phyloP scores from a whole-genome alignment of 1,140 invertebrate genomes.

The Drosophila burlai region DNA sequence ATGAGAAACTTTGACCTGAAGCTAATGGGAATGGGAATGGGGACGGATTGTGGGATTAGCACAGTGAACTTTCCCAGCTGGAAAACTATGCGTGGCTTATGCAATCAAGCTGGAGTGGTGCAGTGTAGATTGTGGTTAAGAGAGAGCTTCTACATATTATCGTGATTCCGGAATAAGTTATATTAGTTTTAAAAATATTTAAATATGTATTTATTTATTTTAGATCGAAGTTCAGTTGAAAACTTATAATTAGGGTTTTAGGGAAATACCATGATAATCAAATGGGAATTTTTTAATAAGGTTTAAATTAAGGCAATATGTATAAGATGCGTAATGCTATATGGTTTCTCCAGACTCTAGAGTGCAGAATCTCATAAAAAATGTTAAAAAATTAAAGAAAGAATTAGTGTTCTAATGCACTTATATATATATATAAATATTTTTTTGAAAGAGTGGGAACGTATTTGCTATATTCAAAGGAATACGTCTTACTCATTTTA shows the following conservation, averaged over 20 bases:
- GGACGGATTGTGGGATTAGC: conserved; percentile 8
- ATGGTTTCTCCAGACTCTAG: too few species aligned
- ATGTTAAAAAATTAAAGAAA: too few species aligned
- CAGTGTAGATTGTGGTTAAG: background rate
- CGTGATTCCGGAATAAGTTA: background rate
- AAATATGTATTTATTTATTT: background rate
- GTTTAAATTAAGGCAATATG: too few species aligned
- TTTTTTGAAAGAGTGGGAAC: too few species aligned
- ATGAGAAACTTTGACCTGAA: conserved; percentile 40
- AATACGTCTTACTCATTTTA: background rate
- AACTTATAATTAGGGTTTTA: background rate
- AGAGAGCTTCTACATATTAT: background rate
- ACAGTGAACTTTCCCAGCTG: conserved; percentile 13
- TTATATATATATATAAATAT: too few species aligned
- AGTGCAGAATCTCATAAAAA: too few species aligned
- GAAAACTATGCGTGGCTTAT: conserved; percentile 7
- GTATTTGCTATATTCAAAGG: too few species aligned
- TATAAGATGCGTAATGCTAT: too few species aligned
- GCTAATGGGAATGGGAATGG: conserved; percentile 17
- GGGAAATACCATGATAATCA: background rate
- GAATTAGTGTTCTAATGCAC: too few species aligned
- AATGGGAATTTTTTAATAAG: too few species aligned
- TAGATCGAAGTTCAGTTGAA: background rate
- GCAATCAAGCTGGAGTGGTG: conserved; percentile 6
- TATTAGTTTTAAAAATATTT: background rate